Conservation (phyloP, 1,140 invertebrate species). For the Drosophila lowei region DNA sequence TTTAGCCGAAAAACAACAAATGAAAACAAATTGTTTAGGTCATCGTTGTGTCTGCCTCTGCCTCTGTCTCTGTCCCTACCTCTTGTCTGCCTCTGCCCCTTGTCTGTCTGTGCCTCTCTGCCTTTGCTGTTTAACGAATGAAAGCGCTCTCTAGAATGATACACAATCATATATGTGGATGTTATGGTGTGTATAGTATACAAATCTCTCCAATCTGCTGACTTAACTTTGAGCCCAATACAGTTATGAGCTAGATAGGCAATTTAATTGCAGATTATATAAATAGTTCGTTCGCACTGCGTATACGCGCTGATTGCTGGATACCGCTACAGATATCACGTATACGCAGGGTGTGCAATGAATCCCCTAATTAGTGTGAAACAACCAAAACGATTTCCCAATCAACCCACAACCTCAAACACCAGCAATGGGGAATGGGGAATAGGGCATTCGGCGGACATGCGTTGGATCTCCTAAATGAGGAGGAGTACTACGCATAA, state of each 20-base stretch:
- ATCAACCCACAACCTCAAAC: slow-evolving; percentile 11
- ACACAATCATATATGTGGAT: neutral
- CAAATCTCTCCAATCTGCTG: slow-evolving; percentile 11
- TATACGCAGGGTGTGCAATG: slow-evolving; percentile 24
- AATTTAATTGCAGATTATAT: slow-evolving; percentile 24
- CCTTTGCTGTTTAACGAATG: slow-evolving; percentile 2
- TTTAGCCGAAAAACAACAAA: slow-evolving; percentile 68
- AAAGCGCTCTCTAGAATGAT: neutral
- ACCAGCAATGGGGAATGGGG: too few species aligned
- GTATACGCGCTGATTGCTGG: slow-evolving; percentile 21
- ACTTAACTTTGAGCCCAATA: slow-evolving; percentile 2
- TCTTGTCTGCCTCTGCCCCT: slow-evolving; percentile 18
- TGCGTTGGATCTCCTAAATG: slow-evolving; percentile 1
- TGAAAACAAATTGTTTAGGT: slow-evolving; percentile 77
- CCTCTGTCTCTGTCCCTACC: neutral
- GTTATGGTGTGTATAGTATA: slow-evolving; percentile 3
- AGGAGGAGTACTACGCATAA: neutral
- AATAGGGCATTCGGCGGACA: slow-evolving; percentile 8
- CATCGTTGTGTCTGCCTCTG: slow-evolving; percentile 48
- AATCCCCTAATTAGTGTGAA: slow-evolving; percentile 13
- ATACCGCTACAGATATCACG: neutral
- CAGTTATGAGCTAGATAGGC: slow-evolving; percentile 32
- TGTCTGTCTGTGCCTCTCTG: neutral
- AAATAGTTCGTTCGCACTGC: slow-evolving; percentile 22
- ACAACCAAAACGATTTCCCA: neutral